Evolutionary conservation across 92 coral and sea anemone species (phyloP).

Genomic region (Epizoanthus stellaris): DNA sequence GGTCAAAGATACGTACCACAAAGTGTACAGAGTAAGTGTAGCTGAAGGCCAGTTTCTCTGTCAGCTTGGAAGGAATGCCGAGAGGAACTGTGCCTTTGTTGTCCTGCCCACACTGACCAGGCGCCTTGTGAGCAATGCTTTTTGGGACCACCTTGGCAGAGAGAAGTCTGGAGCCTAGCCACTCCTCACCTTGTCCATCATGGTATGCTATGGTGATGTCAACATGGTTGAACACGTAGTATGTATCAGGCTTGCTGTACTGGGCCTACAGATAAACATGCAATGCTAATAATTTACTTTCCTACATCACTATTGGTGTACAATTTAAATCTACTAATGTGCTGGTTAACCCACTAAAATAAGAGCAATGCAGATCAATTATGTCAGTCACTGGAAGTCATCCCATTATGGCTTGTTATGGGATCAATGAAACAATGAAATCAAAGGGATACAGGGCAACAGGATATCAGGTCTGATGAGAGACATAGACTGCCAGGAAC

Average conservation of each 20-base stretch:
- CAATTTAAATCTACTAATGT: neutral
- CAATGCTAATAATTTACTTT: neutral
- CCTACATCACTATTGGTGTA: neutral
- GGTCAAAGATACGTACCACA: too few relatives aligned
- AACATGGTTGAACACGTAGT: slow-evolving; percentile 93
- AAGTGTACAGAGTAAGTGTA: too few relatives aligned
- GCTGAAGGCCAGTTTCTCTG: too few relatives aligned
- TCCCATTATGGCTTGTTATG: too few relatives aligned
- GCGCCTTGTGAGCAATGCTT: slow-evolving; percentile 68
- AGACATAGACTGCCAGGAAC: too few relatives aligned
- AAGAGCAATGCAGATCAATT: too few relatives aligned
- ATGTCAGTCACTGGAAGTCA: too few relatives aligned
- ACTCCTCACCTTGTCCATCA: slow-evolving; percentile 83
- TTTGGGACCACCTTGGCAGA: slow-evolving; percentile 82
- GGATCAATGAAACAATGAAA: too few relatives aligned
- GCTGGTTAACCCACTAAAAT: neutral
- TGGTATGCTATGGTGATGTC: slow-evolving; percentile 82
- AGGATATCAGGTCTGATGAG: too few relatives aligned
- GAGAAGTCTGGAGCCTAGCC: slow-evolving; percentile 93
- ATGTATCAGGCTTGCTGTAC: slow-evolving; percentile 57
- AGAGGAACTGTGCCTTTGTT: too few relatives aligned
- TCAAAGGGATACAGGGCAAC: too few relatives aligned
- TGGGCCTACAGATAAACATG: slow-evolving; percentile 23
- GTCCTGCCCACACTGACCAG: slow-evolving; percentile 43
- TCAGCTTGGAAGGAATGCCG: too few relatives aligned